Percentiles rank a stretch among this genome's conserved stretches.
These are phyloP conservation scores for Herminia tarsipennalis DNA, from an alignment of 2,888 invertebrate species.

Conservation along the genomic window DNA sequence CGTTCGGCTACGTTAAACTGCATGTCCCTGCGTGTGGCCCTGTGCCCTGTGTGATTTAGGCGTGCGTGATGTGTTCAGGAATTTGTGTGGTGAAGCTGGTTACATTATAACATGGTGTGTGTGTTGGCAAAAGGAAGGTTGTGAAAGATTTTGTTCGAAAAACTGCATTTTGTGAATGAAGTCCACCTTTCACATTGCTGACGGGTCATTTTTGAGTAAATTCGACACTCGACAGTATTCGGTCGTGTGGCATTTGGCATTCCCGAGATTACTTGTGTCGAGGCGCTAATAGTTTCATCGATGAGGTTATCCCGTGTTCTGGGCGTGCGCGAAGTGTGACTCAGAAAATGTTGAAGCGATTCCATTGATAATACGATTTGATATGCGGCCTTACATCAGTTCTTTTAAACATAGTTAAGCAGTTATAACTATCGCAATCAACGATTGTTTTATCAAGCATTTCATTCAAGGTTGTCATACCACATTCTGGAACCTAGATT, in stretches of 20 bases:
- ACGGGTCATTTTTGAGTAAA: conserved; percentile 32
- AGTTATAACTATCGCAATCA: conserved; percentile 7
- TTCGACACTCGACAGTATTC: conserved; percentile 11
- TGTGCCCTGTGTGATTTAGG: conserved; percentile 41
- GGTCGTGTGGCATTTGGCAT: conserved; percentile 20
- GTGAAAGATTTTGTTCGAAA: conserved; percentile 18
- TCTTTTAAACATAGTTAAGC: conserved; percentile 1
- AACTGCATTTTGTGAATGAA: conserved; percentile 24
- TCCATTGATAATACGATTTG: conserved; percentile 27
- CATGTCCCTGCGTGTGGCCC: conserved; percentile 48
- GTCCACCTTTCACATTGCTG: conserved; percentile 55
- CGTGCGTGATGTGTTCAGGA: conserved; percentile 50
- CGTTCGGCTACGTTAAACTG: conserved; percentile 36
- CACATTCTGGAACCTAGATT: conserved; percentile 26
- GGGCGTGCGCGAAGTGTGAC: conserved; percentile 65
- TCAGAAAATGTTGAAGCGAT: conserved; percentile 33
- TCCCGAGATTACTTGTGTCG: conserved; percentile 22
- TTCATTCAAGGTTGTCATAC: conserved; percentile 37
- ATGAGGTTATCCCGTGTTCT: conserved; percentile 64
- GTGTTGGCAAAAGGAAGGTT: conserved; percentile 14
- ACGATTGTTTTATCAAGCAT: conserved; percentile 8
- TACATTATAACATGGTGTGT: conserved; percentile 27
- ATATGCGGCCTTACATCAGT: conserved; percentile 12
- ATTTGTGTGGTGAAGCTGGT: conserved; percentile 24
- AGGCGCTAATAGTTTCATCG: conserved; percentile 45